A percentile compares a stretch with the other conserved stretches of the same genome.
Conservation (phyloP, 2,113 vertebrate species). For the Microtus montanus region DNA sequence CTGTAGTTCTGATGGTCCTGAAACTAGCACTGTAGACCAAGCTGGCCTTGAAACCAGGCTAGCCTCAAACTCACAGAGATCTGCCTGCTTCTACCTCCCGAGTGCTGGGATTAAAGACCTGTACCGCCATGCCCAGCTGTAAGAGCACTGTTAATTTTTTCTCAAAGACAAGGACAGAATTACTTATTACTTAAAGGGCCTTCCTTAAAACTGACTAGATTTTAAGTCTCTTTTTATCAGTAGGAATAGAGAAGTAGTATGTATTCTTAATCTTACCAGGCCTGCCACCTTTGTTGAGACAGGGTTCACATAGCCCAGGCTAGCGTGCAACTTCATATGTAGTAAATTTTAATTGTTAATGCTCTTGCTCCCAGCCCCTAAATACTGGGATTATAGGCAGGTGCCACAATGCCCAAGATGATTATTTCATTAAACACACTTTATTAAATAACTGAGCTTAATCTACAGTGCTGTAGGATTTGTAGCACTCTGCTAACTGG, state of each 20-base stretch:
- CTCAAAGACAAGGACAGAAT: neutral
- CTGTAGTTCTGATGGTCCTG: too few species aligned
- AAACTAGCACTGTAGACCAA: too few species aligned
- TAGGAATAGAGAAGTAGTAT: neutral
- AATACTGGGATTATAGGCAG: neutral
- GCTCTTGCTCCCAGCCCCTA: too few species aligned
- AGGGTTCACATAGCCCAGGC: neutral
- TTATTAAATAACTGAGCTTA: neutral
- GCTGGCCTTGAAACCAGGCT: too few species aligned
- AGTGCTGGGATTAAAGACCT: too few species aligned
- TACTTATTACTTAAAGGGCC: neutral
- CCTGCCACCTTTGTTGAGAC: neutral
- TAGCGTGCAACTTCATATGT: neutral
- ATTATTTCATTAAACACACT: neutral
- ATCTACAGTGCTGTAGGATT: neutral
- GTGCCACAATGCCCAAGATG: neutral
- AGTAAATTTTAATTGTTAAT: neutral
- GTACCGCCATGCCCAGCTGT: too few species aligned
- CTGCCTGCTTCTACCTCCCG: too few species aligned
- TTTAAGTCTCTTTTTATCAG: neutral
- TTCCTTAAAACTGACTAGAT: neutral
- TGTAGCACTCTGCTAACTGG: neutral
- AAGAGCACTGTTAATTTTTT: neutral
- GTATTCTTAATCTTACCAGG: neutral
- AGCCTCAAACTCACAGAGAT: too few species aligned